Base-by-base conservation (phyloP, 1,140 invertebrate genomes). In the Rhopalosiphum maidis region DNA sequence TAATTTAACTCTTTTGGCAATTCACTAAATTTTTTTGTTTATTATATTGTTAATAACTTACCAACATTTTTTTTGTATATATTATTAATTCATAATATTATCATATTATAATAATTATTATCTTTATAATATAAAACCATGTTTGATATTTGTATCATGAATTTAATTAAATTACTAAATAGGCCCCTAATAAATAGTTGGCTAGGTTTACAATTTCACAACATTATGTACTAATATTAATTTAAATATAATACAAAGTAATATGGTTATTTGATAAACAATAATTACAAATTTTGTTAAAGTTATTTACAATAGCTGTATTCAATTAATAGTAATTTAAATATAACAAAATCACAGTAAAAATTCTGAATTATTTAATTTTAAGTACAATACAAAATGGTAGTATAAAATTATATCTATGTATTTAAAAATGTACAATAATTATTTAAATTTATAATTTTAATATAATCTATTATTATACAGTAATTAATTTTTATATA, bases 301-400 rank as follows among this genome's bases (percentile, higher is more conserved):
- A 48, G 46, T 88, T 88, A 88, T 88, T 35, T 88, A 88, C 30
- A 88, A 48, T 46, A 88, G 46, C 86, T 88, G 30, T 35, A 88
- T 48, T 5, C 15, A 89, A 41, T 37, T n/a, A 89, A 89, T 89
- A 89, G 18, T 89, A 89, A 35, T 37, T 23, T 89, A 91, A 83
- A 91, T 82, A 91, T 41, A 82, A 91, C 60, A 91, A 91, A 82
- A 91, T 91, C 90, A 91, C 68, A 82, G 90, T 37, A 82, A n/a
- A 83, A 90, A 37, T 9, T 35, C 60, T 37, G 51, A 30, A 41
- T 82, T 83, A 46, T 91, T 91, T 91, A 91, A 91, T 37, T 82
- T 91, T 51, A 91, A 91, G 90, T 91, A 91, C 90, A 91, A 51
- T 82, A 48, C n/a, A 82, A 91, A 91, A 82, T 91, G 68, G 35